Base-by-base conservation (phyloP, 2,797 vertebrate species). In the Antrozous pallidus region DNA sequence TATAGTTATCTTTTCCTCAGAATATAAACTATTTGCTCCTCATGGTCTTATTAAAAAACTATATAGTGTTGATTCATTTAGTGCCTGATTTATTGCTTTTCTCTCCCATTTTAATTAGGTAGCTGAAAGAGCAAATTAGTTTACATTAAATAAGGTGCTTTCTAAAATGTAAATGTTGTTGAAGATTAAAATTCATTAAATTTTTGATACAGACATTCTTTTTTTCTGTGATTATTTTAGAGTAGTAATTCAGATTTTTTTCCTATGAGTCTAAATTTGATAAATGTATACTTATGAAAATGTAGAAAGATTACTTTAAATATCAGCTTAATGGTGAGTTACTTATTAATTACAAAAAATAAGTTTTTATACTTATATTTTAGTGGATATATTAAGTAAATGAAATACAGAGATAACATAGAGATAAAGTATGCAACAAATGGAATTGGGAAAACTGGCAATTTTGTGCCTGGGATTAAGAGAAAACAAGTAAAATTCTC, bases 161-260 rank as follows among this genome's bases (percentile, higher is more conserved):
- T 96, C 26, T 93, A 83, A 93, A 79, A 78, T 87, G 31, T 88
- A 84, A 94, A 56, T 95, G 22, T 81, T 83, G 3, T 84, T 69
- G 6, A 89, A 89, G 47, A 49, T 67, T 93, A 80, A 94, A 79
- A 88, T 81, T 85, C 31, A 78, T 20, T 81, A 56, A 42, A 40
- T 65, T 85, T 96, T 93, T 91, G 84, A 77, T 95, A 65, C 6
- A 40, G 13, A 6, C 12, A 36, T 84, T 28, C 8, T 94, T 8
- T 67, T 90, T 67, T 94, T 40, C 6, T 47, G 2, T 90, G 38
- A 4, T 47, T 94, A 4, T 5, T 81, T 85, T 47, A 90, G 71
- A 78, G 28, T 24, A 86, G 1, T 91, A 88, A 84, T 17, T 67
- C 14, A 65, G 7, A 75, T 36, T 74, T 47, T 70, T 86, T 90